Base-by-base conservation (phyloP, 2,888 invertebrate genomes). In the Xestoiulus laeticollis region DNA sequence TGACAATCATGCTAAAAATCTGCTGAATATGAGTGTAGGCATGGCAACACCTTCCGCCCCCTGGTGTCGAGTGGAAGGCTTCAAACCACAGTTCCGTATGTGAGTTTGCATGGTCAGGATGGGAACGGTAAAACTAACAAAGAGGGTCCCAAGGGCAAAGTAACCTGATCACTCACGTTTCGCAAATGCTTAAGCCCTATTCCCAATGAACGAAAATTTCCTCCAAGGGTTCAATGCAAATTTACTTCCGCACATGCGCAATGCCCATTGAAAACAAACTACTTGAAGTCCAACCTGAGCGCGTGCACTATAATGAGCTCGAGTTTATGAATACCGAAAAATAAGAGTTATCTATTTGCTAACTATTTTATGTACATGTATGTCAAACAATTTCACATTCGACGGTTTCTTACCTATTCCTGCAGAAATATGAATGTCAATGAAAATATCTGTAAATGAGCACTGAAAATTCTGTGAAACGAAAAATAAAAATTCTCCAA, bases 81-180 rank as follows among this genome's bases (percentile, higher is more conserved):
- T 12, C 78, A 26, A 78, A 30, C 78, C 78, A 30, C 59, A 22
- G 59, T 8, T 6, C 22, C 59, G 0, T 26, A 78, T 26, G 78
- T 78, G 78, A 19, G 78, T 26, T 78, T 6, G n/a, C n/a, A n/a
- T n/a, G 30, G 78, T 78, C 78, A 30, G 14, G 30, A 78, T 14
- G 26, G 78, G 78, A 26, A 26, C 30, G 78, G 14, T 4, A 78
- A 78, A 78, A 30, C 30, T 30, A 30, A 78, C 78, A 30, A 78
- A 78, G 78, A 78, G 78, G 78, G 78, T 78, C 78, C 78, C 78
- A 78, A 30, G 30, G 78, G 78, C 30, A 30, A 78, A 30, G 30
- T 30, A 14, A 78, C 30, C 30, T 30, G 78, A 78, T 78, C 26
- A 78, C 78, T 78, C 14, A 30, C 14, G 78, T 12, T 26, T 30